phyloP scores from a whole-genome alignment of 2,888 invertebrate genomes.

The Brachypalpus laphriformis region DNA sequence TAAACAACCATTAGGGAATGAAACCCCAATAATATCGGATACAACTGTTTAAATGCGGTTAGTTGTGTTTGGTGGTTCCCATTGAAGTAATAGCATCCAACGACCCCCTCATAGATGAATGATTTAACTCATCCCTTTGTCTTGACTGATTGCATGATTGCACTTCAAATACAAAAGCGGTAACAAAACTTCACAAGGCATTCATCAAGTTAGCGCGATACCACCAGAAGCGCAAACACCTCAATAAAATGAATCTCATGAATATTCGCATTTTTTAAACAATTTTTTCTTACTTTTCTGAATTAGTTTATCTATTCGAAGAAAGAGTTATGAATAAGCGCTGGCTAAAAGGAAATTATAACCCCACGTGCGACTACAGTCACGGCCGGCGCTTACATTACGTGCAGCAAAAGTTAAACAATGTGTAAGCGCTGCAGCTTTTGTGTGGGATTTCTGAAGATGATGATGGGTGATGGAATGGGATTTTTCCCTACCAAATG shows the following conservation, averaged over 20 bases:
- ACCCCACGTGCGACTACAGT: constrained; percentile 26
- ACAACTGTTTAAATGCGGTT: neutral
- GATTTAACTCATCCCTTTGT: constrained; percentile 1
- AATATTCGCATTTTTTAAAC: neutral
- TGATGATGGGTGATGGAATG: neutral
- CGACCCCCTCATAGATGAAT: neutral
- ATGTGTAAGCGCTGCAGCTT: neutral
- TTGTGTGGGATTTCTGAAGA: constrained; percentile 1
- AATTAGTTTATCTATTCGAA: neutral
- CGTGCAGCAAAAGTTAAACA: constrained; percentile 23
- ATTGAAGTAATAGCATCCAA: neutral
- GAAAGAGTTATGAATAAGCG: constrained; percentile 6
- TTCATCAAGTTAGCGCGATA: neutral
- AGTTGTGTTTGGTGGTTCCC: neutral
- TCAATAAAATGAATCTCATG: constrained; percentile 3
- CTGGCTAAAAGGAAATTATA: constrained; percentile 23
- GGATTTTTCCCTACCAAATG: neutral
- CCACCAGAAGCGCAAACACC: neutral
- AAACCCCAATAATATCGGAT: neutral
- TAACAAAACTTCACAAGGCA: constrained; percentile 15
- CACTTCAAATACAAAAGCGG: neutral
- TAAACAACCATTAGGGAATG: neutral
- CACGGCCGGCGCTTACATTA: constrained; percentile 2
- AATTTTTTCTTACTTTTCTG: neutral
- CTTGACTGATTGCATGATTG: neutral